Conservation (phyloP, 2,113 vertebrate species). For the Enhydra lutris region DNA sequence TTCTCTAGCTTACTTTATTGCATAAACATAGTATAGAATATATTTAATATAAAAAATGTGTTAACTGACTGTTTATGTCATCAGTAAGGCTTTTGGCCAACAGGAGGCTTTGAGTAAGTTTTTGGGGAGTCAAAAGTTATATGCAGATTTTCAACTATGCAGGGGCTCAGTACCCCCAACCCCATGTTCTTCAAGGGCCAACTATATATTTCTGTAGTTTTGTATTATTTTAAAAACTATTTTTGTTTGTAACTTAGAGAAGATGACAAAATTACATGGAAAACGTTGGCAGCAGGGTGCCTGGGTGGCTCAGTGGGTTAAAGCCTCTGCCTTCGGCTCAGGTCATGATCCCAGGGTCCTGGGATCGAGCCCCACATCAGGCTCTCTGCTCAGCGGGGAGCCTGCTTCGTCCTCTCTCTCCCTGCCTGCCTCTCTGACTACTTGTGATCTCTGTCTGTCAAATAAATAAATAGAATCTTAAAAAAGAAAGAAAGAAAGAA, state of each 20-base stretch:
- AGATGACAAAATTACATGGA: neutral
- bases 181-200: neutral
- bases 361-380: no score
- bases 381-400: no score
- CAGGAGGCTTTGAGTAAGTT: neutral
- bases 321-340: no score
- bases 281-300: neutral
- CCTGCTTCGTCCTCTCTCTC: no score
- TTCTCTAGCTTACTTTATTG: neutral
- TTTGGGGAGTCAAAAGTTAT: neutral
- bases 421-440: no score
- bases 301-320: no score
- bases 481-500: no score
- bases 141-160: neutral
- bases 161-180: neutral
- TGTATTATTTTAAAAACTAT: neutral
- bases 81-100: neutral
- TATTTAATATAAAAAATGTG: neutral
- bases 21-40: neutral
- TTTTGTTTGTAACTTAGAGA: slow-evolving; percentile 9
- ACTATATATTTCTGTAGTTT: neutral
- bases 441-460: no score
- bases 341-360: no score
- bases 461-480: no score
- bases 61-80: neutral